These are phyloP conservation scores for Manis javanica DNA, from an alignment of 2,797 vertebrate species.

Conservation along the genomic window DNA sequence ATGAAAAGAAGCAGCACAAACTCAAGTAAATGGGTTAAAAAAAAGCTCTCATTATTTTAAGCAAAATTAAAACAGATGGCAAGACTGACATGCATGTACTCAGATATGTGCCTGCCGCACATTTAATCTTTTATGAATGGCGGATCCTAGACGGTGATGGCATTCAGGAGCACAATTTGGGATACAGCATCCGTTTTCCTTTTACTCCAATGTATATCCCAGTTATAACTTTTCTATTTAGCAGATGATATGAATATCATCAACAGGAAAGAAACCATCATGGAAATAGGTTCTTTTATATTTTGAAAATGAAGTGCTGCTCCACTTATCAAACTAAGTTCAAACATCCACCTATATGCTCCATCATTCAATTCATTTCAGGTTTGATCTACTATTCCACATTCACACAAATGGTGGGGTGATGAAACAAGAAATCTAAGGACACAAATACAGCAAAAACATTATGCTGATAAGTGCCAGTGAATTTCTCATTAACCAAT, in stretches of 20 bases:
- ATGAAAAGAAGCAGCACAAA: constrained; percentile 66
- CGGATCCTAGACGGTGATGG: constrained; percentile 66
- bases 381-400: neutral
- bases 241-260: neutral
- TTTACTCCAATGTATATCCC: constrained; percentile 33
- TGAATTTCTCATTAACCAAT: neutral
- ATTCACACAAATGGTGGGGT: neutral
- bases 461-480: neutral
- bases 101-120: constrained; percentile 41
- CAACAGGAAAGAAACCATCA: constrained; percentile 13
- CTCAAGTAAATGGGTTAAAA: constrained; percentile 57
- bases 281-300: neutral
- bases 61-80: constrained; percentile 79
- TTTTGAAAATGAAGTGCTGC: neutral
- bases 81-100: constrained; percentile 62
- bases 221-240: neutral
- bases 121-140: constrained; percentile 77
- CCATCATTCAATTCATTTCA: neutral
- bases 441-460: neutral
- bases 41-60: constrained; percentile 77
- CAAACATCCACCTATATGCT: neutral
- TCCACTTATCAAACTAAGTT: neutral
- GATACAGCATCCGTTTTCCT: constrained; percentile 6
- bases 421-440: neutral
- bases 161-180: constrained; percentile 21